These are phyloP conservation scores for Paracentrotus lividus DNA, from an alignment of 53 echinoderm and acorn worm genomes.

Conservation along the genomic window DNA sequence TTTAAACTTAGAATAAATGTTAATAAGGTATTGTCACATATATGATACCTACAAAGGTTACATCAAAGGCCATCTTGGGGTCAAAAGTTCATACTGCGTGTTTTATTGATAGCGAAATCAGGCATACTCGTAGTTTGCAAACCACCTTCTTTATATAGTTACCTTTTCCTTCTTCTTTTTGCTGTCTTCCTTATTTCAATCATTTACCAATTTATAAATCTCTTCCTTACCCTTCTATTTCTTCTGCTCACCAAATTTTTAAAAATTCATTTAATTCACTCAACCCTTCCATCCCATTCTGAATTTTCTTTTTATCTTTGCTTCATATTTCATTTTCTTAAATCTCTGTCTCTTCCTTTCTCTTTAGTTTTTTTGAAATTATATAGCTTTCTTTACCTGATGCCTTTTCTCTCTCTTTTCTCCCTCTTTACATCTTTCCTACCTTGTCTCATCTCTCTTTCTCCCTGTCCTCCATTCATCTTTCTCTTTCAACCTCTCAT, in stretches of 20 bases:
- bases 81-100: too few species aligned
- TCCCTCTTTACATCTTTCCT: background rate
- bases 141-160: background rate
- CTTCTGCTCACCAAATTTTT: background rate
- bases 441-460: background rate
- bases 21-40: too few species aligned
- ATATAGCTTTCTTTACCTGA: too few species aligned
- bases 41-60: too few species aligned
- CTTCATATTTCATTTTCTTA: background rate
- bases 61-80: too few species aligned
- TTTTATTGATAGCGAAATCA: too few species aligned
- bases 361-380: background rate
- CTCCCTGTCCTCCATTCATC: background rate
- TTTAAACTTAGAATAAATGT: too few species aligned
- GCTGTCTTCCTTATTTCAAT: background rate
- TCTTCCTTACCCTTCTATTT: background rate
- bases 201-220: background rate
- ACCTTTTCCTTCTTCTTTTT: background rate
- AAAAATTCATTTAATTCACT: background rate
- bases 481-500: background rate
- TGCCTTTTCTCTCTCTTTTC: background rate
- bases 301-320: background rate
- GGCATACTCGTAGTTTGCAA: too few species aligned
- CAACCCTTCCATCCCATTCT: background rate
- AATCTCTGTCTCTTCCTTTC: background rate